phyloP scores from a whole-genome alignment of 2,113 vertebrate genomes.

The Oceanodroma tethys region DNA sequence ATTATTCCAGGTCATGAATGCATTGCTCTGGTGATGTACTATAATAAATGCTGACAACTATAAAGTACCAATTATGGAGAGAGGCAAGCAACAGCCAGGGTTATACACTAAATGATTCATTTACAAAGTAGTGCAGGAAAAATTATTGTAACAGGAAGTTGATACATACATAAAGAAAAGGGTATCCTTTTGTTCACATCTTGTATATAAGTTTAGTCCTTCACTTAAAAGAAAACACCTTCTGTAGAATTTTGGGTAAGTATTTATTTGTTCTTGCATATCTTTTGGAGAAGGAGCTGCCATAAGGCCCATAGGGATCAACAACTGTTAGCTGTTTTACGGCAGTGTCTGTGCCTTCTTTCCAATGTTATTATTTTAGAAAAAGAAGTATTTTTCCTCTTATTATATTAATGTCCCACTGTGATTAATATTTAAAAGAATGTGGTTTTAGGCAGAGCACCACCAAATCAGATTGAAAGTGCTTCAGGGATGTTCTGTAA shows the following conservation, averaged over 20 bases:
- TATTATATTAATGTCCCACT: not conserved
- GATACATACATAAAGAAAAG: not conserved
- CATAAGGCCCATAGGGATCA: not conserved
- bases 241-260: not conserved
- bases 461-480: not conserved
- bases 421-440: not conserved
- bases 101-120: not conserved
- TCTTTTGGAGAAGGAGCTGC: not conserved
- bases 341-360: not conserved
- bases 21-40: slow-evolving; percentile 15
- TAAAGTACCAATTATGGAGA: slow-evolving; percentile 23
- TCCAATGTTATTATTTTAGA: not conserved
- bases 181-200: not conserved
- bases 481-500: not conserved
- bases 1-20: slow-evolving; percentile 52
- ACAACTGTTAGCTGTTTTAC: not conserved
- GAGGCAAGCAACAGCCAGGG: not conserved
- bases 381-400: not conserved
- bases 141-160: not conserved
- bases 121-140: not conserved
- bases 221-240: not conserved
- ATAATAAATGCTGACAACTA: slow-evolving; percentile 62
- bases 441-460: not conserved
- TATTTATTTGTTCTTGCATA: not conserved
- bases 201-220: not conserved